These are phyloP conservation scores for sheep (Ovis aries) DNA, from an alignment of 2,113 vertebrate genomes.

Conservation along the genomic window ARS-UI_Ramb_v3.0 NC_056068.1:69630501-69631000, in stretches of 20 bases:
- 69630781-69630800: not conserved
- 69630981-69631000: not conserved
- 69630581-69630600: not conserved
- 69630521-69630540: not conserved
- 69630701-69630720: not conserved
- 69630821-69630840: not conserved
- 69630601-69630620: not conserved
- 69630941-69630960: not conserved
- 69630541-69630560: not conserved
- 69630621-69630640: not conserved
- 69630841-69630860: slow-evolving; percentile 31
- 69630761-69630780: not conserved
- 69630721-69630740: not conserved
- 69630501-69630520: not conserved
- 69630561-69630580: not conserved
- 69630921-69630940: slow-evolving; percentile 36
- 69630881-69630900: not conserved
- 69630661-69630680: not conserved
- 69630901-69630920: slow-evolving; percentile 25
- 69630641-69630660: not conserved
- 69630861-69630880: not conserved
- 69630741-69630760: not conserved
- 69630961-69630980: not conserved
- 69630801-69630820: not conserved
- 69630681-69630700: not conserved